These are phyloP conservation scores for Macrocentrus cingulum DNA, from an alignment of 1,140 invertebrate species.

Conservation along the genomic window DNA sequence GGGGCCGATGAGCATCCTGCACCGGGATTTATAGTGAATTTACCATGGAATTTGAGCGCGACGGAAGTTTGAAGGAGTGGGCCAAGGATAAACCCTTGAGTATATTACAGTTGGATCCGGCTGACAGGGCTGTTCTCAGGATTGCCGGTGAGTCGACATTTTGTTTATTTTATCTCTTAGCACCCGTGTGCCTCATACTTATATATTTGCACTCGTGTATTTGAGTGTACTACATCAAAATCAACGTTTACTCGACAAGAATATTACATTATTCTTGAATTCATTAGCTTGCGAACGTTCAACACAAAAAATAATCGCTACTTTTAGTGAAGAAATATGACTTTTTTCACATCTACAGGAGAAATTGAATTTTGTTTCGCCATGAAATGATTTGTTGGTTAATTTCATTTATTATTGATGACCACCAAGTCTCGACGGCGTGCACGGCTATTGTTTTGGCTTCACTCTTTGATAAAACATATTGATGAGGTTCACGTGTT, in stretches of 20 bases:
- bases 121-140: slow-evolving; percentile 89
- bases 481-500: no score
- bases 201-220: slow-evolving; percentile 4
- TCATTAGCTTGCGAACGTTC: no score
- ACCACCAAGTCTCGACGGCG: not conserved
- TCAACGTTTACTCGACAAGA: no score
- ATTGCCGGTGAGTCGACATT: slow-evolving; percentile 83
- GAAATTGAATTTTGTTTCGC: no score
- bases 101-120: slow-evolving; percentile 91
- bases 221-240: no score
- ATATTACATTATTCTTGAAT: no score
- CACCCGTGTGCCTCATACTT: not conserved
- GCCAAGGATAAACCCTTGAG: slow-evolving; percentile 93
- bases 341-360: no score
- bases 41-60: slow-evolving; percentile 78
- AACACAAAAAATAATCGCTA: no score
- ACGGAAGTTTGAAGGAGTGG: slow-evolving; percentile 90
- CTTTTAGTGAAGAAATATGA: no score
- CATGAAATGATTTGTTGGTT: no score
- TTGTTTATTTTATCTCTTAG: slow-evolving; percentile 10
- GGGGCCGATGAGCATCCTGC: slow-evolving; percentile 10
- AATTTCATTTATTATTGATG: not conserved
- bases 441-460: not conserved
- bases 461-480: not conserved
- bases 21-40: slow-evolving; percentile 12